Conservation (phyloP, 2,888 invertebrate genomes). For the Drosophila buzzatii region DNA sequence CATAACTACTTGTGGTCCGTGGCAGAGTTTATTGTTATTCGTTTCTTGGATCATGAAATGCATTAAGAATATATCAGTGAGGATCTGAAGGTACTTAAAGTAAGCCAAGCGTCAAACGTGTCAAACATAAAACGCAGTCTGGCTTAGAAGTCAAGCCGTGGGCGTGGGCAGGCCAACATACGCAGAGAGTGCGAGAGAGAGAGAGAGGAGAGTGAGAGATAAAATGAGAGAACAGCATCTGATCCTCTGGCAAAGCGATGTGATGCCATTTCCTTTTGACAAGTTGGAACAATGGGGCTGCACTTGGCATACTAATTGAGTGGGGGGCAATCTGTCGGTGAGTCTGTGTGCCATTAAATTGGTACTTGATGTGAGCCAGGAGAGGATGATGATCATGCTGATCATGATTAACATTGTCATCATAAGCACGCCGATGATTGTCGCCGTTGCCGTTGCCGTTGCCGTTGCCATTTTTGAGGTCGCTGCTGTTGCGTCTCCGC, state of each 20-base stretch:
- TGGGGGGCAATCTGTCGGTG: constrained; percentile 12
- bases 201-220: not conserved
- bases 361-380: constrained; percentile 74
- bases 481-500: constrained; percentile 59
- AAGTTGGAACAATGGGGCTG: constrained; percentile 29
- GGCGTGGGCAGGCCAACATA: constrained; percentile 23
- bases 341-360: constrained; percentile 80
- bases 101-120: constrained; percentile 53
- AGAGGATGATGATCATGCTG: constrained; percentile 34
- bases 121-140: constrained; percentile 52
- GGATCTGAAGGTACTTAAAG: constrained; percentile 47
- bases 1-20: not conserved
- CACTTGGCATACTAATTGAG: constrained; percentile 66
- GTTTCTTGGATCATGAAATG: constrained; percentile 24
- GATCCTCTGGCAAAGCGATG: constrained; percentile 40
- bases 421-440: constrained; percentile 21
- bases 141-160: constrained; percentile 36
- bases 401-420: constrained; percentile 27
- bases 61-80: constrained; percentile 24
- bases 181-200: not conserved
- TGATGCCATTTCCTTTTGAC: constrained; percentile 54
- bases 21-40: constrained; percentile 22
- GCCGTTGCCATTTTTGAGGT: constrained; percentile 73
- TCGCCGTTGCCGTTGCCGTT: constrained; percentile 52
- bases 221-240: constrained; percentile 29